Percentiles rank a stretch among this genome's conserved stretches.
phyloP scores from a whole-genome alignment of 92 coral and sea anemone genomes.

The Porites rus region DNA sequence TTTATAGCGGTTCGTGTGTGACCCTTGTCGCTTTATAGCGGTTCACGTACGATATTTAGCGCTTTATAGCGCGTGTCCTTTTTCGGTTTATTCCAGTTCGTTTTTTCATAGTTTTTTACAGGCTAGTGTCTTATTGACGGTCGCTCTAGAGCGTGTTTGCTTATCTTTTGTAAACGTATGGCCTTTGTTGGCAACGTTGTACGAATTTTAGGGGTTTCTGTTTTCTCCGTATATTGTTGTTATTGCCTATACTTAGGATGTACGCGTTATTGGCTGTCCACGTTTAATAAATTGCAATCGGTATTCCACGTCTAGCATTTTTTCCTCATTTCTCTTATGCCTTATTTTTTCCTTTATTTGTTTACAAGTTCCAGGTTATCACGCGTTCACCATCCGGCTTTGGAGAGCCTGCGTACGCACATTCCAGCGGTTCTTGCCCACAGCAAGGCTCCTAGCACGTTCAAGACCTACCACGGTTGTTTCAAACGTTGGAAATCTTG shows the following conservation, averaged over 20 bases:
- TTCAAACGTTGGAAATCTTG: not conserved
- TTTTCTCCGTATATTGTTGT: not conserved
- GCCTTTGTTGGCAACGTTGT: not conserved
- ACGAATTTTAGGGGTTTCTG: not conserved
- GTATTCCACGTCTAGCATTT: not conserved
- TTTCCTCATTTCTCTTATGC: too few species aligned
- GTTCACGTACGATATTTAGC: not conserved
- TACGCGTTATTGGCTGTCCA: not conserved
- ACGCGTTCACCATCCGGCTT: too few species aligned
- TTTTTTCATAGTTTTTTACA: not conserved
- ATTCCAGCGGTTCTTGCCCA: too few species aligned
- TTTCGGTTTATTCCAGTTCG: too few species aligned
- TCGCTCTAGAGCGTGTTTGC: too few species aligned
- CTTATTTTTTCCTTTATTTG: too few species aligned
- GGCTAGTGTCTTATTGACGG: not conserved
- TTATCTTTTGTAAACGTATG: too few species aligned
- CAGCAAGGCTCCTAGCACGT: too few species aligned
- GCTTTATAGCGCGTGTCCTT: not conserved
- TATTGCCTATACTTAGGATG: not conserved
- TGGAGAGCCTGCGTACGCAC: not conserved
- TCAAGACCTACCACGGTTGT: not conserved
- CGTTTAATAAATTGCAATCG: not conserved
- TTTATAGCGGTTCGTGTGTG: not conserved
- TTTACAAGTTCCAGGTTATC: too few species aligned
- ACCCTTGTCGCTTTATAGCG: not conserved